A percentile compares a stretch with the other conserved stretches of the same genome.
Evolutionary conservation across 2,888 invertebrate genomes (phyloP).

Genomic region (Colletes collaris): DNA sequence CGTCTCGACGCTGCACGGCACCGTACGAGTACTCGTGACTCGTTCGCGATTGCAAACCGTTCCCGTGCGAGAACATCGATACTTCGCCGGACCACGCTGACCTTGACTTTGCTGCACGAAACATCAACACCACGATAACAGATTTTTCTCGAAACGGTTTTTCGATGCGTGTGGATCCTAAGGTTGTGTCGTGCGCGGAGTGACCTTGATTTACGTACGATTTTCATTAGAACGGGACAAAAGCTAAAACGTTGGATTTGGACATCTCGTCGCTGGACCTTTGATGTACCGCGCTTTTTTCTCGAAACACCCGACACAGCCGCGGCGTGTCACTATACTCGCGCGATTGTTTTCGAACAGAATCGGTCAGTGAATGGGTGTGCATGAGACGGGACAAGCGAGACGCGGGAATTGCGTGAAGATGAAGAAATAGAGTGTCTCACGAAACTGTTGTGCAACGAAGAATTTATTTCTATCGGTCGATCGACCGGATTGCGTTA

Average conservation of each 20-base stretch:
- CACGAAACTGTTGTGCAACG: background rate
- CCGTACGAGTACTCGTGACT: conserved; percentile 8
- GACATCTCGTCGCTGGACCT: background rate
- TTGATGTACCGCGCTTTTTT: conserved; percentile 1
- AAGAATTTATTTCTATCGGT: background rate
- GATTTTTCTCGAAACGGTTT: background rate
- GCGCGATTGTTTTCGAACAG: background rate
- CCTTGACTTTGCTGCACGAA: conserved; percentile 63
- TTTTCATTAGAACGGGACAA: background rate
- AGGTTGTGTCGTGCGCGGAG: background rate
- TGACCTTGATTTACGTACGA: background rate
- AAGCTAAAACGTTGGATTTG: background rate
- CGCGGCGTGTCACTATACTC: conserved; percentile 16
- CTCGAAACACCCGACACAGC: background rate
- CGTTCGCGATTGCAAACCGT: background rate
- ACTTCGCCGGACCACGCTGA: conserved; percentile 41
- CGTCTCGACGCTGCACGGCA: background rate
- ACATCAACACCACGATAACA: conserved; percentile 7
- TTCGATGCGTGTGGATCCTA: background rate
- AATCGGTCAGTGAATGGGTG: conserved; percentile 48
- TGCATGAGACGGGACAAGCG: conserved; percentile 30
- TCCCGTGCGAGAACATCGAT: background rate
- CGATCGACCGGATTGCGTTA: background rate
- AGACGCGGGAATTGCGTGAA: conserved; percentile 49
- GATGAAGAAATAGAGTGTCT: conserved; percentile 49